Percentiles rank a stretch among this genome's conserved stretches.
phyloP scores from a whole-genome alignment of 2,888 invertebrate genomes.

The Caenorhabditis sinica region DNA sequence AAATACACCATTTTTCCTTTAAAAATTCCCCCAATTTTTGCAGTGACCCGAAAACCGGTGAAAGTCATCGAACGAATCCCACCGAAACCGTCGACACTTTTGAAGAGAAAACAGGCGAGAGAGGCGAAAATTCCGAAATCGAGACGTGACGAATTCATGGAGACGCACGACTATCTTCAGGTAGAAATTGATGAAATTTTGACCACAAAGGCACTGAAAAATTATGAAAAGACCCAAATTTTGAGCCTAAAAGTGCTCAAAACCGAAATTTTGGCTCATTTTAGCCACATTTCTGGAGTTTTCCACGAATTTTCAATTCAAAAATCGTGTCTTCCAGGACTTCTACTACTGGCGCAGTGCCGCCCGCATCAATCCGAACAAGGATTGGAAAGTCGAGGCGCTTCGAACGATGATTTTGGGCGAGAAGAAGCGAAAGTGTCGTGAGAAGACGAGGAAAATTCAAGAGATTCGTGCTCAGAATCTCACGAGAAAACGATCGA shows the following conservation, averaged over 20 bases:
- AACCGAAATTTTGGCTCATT: no score
- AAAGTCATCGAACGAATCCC: conserved; percentile 24
- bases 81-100: conserved; percentile 5
- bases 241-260: no score
- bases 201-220: no score
- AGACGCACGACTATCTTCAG: conserved; percentile 54
- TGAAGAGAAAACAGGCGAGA: conserved; percentile 21
- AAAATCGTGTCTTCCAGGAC: conserved; percentile 17
- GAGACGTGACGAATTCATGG: conserved; percentile 52
- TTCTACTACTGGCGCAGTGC: conserved; percentile 62
- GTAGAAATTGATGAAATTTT: no score
- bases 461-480: conserved; percentile 25
- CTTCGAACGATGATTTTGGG: conserved; percentile 47
- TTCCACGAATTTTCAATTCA: no score
- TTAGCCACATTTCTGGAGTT: no score
- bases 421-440: conserved; percentile 52
- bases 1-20: not conserved
- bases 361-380: conserved; percentile 59
- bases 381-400: conserved; percentile 63
- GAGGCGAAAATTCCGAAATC: conserved; percentile 37
- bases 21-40: not conserved
- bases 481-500: not conserved
- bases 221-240: no score
- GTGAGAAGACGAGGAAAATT: conserved; percentile 46
- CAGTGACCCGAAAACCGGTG: conserved; percentile 26